Evolutionary conservation across 2,113 vertebrate genomes (phyloP).

Genomic region (Rhinoderma darwinii): DNA sequence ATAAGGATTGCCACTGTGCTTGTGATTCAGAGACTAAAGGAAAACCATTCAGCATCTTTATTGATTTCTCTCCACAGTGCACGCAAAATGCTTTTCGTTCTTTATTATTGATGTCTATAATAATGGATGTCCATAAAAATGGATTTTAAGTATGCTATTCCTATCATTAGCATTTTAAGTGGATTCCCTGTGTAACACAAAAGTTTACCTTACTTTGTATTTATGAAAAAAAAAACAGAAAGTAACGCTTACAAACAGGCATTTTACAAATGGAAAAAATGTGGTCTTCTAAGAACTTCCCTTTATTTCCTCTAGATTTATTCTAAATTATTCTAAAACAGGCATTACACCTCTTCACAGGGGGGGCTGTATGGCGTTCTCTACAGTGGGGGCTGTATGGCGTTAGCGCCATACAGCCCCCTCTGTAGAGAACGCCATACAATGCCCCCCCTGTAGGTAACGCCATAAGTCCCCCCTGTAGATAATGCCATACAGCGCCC

Average conservation of each 20-base stretch:
- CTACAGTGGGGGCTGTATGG: no score
- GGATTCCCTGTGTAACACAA: neutral
- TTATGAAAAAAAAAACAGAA: neutral
- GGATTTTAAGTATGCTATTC: conserved; percentile 9
- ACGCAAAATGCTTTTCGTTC: neutral
- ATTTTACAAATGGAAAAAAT: neutral
- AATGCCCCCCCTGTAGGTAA: no score
- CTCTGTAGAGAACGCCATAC: no score
- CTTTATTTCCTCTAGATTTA: neutral
- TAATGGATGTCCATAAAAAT: conserved; percentile 12
- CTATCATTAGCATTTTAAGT: conserved; percentile 3
- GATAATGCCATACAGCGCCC: no score
- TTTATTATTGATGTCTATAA: neutral
- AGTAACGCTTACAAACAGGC: neutral
- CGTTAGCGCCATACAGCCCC: no score
- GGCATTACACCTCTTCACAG: neutral
- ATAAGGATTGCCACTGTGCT: neutral
- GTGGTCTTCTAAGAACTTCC: neutral
- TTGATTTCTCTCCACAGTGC: neutral
- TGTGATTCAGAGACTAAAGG: neutral
- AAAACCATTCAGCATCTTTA: neutral
- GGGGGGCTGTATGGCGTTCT: no score
- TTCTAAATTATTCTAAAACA: neutral
- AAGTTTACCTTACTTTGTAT: neutral
- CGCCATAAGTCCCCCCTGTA: no score